phyloP scores from a whole-genome alignment of 2,888 invertebrate species.

The Pteria penguin region DNA sequence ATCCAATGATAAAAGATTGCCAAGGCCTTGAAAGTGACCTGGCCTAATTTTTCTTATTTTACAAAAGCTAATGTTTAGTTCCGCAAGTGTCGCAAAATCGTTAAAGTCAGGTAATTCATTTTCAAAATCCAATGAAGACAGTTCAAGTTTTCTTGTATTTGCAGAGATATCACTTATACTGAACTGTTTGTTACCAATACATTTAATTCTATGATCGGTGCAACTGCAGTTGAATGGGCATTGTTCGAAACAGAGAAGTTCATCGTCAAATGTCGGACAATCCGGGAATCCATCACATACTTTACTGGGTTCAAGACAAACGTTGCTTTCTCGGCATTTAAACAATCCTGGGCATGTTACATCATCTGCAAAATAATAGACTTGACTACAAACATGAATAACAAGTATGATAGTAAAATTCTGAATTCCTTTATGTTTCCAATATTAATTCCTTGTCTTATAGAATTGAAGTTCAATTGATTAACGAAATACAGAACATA shows the following conservation, averaged over 20 bases:
- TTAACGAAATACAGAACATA: too few species aligned
- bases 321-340: constrained; percentile 32
- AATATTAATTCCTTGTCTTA: too few species aligned
- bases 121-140: constrained; percentile 16
- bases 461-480: too few species aligned
- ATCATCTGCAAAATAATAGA: constrained; percentile 2
- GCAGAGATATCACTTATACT: background rate
- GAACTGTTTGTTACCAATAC: background rate
- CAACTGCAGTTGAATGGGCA: constrained; percentile 48
- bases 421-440: too few species aligned
- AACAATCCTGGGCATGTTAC: constrained; percentile 38
- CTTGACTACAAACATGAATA: too few species aligned
- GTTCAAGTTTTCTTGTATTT: constrained; percentile 23
- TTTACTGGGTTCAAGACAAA: constrained; percentile 42
- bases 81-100: constrained; percentile 18
- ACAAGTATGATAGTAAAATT: too few species aligned
- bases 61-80: constrained; percentile 28
- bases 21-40: constrained; percentile 2
- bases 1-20: constrained; percentile 26
- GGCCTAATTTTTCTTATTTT: background rate
- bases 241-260: constrained; percentile 41
- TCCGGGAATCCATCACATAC: constrained; percentile 51
- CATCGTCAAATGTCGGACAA: constrained; percentile 55
- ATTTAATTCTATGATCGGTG: constrained; percentile 31
- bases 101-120: background rate